Conservation (phyloP, 1,140 invertebrate genomes). For the Drosophila suzukii region DNA sequence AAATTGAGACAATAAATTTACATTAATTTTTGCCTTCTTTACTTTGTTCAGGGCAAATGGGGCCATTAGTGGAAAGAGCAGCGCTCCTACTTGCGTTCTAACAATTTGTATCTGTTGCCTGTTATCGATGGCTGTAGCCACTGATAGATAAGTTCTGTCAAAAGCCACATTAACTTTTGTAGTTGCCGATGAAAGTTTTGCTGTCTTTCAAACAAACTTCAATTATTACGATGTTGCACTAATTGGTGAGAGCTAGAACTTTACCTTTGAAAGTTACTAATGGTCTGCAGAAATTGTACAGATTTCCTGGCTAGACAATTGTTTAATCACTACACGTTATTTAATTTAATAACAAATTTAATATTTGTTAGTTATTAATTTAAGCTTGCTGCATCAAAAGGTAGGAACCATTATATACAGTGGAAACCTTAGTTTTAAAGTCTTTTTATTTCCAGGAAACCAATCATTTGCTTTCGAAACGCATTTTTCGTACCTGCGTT, state of each 20-base stretch:
- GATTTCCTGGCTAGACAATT: background rate
- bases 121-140: slow-evolving; percentile 19
- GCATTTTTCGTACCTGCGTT: slow-evolving; percentile 1
- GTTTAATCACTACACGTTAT: background rate
- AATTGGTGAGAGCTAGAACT: slow-evolving; percentile 4
- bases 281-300: background rate
- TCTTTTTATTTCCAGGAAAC: background rate
- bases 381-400: too few relatives aligned
- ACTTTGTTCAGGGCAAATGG: slow-evolving; percentile 21
- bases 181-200: slow-evolving; percentile 17
- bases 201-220: slow-evolving; percentile 3
- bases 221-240: slow-evolving; percentile 4
- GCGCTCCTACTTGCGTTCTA: background rate
- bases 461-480: background rate
- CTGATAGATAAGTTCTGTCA: slow-evolving; percentile 39
- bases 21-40: slow-evolving; percentile 62
- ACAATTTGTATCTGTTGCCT: slow-evolving; percentile 20
- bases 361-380: too few relatives aligned
- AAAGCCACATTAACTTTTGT: slow-evolving; percentile 21
- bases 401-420: too few relatives aligned
- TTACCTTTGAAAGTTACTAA: background rate
- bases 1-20: slow-evolving; percentile 81
- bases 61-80: slow-evolving; percentile 5
- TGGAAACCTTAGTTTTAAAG: background rate
- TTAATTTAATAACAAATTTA: background rate